Evolutionary conservation across 2,113 vertebrate genomes (phyloP).

Genomic region (Cyprinodon brontotheroides): DNA sequence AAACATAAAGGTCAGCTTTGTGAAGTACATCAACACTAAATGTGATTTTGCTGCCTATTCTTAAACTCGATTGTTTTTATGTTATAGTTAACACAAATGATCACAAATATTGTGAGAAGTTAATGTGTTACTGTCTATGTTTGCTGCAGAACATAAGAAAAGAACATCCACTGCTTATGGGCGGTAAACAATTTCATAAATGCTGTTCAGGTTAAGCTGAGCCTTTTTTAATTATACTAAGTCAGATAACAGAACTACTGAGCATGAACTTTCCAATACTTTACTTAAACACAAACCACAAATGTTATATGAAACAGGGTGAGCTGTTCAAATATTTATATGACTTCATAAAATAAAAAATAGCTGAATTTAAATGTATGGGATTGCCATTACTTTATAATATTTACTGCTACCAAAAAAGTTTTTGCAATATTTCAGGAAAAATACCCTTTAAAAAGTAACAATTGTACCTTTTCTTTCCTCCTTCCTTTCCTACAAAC

Average conservation of each 20-base stretch:
- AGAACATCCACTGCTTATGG: background rate
- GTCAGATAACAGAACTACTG: background rate
- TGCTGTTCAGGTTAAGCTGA: background rate
- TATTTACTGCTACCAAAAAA: background rate
- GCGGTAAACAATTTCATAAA: background rate
- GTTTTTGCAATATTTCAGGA: background rate
- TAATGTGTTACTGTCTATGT: background rate
- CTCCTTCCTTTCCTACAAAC: slow-evolving; percentile 11
- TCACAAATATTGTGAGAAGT: too few relatives aligned
- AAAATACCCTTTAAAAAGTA: background rate
- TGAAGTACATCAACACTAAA: background rate
- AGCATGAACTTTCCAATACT: too few relatives aligned
- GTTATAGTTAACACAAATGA: too few relatives aligned
- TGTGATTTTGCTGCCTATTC: too few relatives aligned
- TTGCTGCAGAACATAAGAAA: background rate
- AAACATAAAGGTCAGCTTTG: background rate
- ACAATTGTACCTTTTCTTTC: slow-evolving; percentile 39
- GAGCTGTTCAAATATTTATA: background rate
- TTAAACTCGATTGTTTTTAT: background rate
- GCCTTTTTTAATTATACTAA: background rate
- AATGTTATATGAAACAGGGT: background rate
- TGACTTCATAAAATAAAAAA: background rate
- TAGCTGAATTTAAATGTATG: background rate
- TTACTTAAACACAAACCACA: background rate
- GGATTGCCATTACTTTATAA: background rate